phyloP scores from a whole-genome alignment of 2,888 invertebrate genomes.

The Listrodromus nycthemerus region DNA sequence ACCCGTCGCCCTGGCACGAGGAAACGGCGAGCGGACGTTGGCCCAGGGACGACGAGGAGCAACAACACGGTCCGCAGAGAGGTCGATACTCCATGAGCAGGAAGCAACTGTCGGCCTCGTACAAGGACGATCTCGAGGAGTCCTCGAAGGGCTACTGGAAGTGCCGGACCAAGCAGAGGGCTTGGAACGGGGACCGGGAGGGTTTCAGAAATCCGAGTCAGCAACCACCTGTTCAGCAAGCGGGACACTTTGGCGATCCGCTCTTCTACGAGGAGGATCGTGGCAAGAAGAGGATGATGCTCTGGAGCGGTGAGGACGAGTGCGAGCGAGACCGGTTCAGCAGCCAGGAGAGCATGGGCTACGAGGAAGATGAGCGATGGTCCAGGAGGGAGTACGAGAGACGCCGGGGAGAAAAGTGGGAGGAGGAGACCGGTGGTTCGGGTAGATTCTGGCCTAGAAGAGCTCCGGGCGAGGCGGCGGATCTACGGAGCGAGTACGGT shows the following conservation, averaged over 20 bases:
- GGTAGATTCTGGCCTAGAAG: conserved; percentile 80
- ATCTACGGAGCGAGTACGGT: conserved; percentile 55
- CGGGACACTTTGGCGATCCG: conserved; percentile 57
- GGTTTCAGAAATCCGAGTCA: conserved; percentile 49
- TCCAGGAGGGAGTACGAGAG: conserved; percentile 81
- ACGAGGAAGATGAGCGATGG: conserved; percentile 84
- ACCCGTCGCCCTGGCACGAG: conserved; percentile 93
- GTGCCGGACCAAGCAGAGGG: conserved; percentile 76
- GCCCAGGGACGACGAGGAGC: conserved; percentile 80
- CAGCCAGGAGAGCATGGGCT: conserved; percentile 83
- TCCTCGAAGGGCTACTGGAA: conserved; percentile 81
- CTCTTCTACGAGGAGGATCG: conserved; percentile 82
- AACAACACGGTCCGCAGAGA: conserved; percentile 43
- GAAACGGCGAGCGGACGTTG: conserved; percentile 85
- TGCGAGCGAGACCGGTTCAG: conserved; percentile 83
- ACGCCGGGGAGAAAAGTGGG: conserved; percentile 76
- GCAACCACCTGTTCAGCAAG: conserved; percentile 28
- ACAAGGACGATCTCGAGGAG: conserved; percentile 79
- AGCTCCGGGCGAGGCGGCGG: conserved; percentile 64
- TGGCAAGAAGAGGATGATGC: conserved; percentile 79
- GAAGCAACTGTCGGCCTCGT: conserved; percentile 70
- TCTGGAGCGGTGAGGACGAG: conserved; percentile 83
- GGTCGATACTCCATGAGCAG: conserved; percentile 76
- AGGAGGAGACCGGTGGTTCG: conserved; percentile 84
- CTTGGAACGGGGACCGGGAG: conserved; percentile 77